Base-by-base conservation (phyloP, 2,113 vertebrate genomes). In the Nothobranchius kuhntae region DNA sequence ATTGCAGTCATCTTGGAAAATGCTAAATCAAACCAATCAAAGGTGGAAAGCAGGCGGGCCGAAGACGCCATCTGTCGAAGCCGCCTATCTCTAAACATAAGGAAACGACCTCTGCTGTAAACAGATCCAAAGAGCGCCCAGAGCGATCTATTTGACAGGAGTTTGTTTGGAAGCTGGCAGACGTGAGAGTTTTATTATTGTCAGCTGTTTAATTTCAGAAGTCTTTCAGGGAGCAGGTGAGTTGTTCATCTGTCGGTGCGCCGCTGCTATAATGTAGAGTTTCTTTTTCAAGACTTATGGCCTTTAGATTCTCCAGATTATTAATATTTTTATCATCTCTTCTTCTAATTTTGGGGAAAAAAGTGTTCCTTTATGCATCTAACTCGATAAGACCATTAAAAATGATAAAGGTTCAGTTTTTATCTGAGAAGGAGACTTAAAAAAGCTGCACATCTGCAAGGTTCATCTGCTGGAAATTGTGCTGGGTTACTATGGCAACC, bases 101-200 rank as follows among this genome's bases (percentile, higher is more conserved):
- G 21, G 62, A 55, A 78, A 73, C n/a, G 15, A 82, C 57, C 73
- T 62, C 63, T 61, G 45, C 72, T 73, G 74, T 53, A 86, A 86
- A 78, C 44, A 14, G 68, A 82, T 80, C 77, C 61, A 56, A 54
- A 73, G 77, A 68, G 71, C n/a, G 0, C 0, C 53, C 15, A 51
- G n/a, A n/a, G n/a, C n/a, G 80, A 88, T 88, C 86, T 87, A 88
- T 86, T 80, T 88, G 87, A 88, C 86, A 84, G 66, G 54, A 61
- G 62, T 51, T 75, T 47, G 77, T 84, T 76, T 81, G 35, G 26
- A 76, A 60, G 65, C 55, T 73, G 76, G 81, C 73, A 60, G 66
- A 83, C 69, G 48, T 21, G 15, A 46, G 65, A 58, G 64, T 85
- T 83, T 88, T 86, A 88, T 48, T 66, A 82, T 4, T 30, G 30